Evolutionary conservation across 2,113 vertebrate species (phyloP).

Genomic region (Syngnathus floridae): DNA sequence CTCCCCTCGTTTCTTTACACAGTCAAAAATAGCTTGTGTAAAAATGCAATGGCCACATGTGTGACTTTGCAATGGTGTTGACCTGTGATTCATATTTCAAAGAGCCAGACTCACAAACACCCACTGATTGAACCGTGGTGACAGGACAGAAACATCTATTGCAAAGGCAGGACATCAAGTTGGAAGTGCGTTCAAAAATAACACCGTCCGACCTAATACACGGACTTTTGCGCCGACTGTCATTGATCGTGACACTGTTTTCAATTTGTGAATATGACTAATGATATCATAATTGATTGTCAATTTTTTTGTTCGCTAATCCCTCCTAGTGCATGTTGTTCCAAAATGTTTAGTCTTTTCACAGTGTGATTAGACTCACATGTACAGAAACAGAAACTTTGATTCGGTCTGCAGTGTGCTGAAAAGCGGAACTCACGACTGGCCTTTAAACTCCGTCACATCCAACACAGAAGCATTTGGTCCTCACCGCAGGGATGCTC

Average conservation of each 20-base stretch:
- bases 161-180: neutral
- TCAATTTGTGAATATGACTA: slow-evolving; percentile 31
- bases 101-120: neutral
- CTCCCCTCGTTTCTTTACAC: neutral
- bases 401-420: too few relatives aligned
- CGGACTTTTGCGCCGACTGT: slow-evolving; percentile 12
- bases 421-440: slow-evolving; percentile 26
- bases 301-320: too few relatives aligned
- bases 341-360: neutral
- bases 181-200: slow-evolving; percentile 2
- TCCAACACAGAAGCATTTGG: slow-evolving; percentile 25
- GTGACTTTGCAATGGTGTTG: neutral
- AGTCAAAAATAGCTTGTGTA: neutral
- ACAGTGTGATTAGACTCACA: neutral
- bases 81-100: neutral
- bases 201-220: slow-evolving; percentile 4
- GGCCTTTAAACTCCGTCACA: neutral
- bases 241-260: slow-evolving; percentile 18
- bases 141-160: neutral
- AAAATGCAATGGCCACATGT: neutral
- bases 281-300: neutral
- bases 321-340: too few relatives aligned
- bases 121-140: neutral
- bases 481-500: slow-evolving; percentile 19
- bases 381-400: too few relatives aligned